Percentiles rank a stretch among this genome's conserved stretches.
Conservation (phyloP, 2,113 vertebrate genomes). For the Ciconia boyciana region DNA sequence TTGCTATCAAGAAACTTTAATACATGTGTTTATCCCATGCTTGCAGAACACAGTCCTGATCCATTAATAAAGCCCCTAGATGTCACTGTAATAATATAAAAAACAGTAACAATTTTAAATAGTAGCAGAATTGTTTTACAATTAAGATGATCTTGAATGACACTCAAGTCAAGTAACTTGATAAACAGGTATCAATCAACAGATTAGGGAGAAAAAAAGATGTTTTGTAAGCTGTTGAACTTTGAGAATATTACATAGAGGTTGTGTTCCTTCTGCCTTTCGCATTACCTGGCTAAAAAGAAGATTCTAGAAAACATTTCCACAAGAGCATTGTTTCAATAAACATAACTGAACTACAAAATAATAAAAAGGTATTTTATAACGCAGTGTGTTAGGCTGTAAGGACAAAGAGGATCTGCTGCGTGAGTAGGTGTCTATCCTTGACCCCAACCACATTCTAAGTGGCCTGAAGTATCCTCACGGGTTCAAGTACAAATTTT, state of each 20-base stretch:
- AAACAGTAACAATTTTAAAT: background rate
- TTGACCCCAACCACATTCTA: background rate
- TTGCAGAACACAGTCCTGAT: background rate
- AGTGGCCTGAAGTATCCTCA: background rate
- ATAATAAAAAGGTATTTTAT: background rate
- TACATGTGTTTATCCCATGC: background rate
- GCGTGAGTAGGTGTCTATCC: accelerated
- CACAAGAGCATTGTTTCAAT: background rate
- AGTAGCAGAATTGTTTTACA: background rate
- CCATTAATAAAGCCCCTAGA: background rate
- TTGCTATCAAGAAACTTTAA: background rate
- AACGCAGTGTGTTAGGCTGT: background rate
- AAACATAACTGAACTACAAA: background rate
- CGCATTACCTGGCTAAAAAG: background rate
- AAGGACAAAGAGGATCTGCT: background rate
- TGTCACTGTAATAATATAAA: background rate
- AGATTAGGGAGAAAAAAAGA: background rate
- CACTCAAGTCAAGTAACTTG: background rate
- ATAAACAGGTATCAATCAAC: background rate
- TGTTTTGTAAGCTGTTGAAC: background rate
- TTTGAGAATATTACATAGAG: background rate
- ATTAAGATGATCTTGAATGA: background rate
- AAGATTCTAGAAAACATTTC: background rate
- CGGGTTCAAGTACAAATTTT: background rate
- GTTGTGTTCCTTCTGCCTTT: background rate